Evolutionary conservation across 2,113 vertebrate species (phyloP).

Genomic region (Malaclemys terrapin): DNA sequence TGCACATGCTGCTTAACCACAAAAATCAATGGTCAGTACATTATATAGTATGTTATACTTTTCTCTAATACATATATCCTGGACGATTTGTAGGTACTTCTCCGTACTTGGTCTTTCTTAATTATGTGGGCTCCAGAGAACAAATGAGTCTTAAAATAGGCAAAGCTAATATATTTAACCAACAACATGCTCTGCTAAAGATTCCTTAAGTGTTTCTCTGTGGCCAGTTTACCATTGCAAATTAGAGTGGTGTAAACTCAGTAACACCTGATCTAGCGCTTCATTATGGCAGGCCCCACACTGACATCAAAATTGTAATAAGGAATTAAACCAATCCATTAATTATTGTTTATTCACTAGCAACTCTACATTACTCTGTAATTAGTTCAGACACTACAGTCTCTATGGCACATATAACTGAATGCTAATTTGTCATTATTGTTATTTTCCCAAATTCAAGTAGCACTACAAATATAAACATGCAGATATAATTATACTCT

Average conservation of each 20-base stretch:
- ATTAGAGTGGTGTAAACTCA: neutral
- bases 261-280: neutral
- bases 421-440: neutral
- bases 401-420: neutral
- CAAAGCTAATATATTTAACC: neutral
- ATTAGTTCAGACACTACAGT: constrained; percentile 8
- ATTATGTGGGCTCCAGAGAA: neutral
- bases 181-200: neutral
- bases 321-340: constrained; percentile 23
- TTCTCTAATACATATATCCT: neutral
- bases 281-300: neutral
- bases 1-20: neutral
- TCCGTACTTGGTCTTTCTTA: neutral
- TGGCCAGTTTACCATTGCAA: neutral
- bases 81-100: neutral
- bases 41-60: neutral
- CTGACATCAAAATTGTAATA: neutral
- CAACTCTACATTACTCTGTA: neutral
- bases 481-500: neutral
- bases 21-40: neutral
- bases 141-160: neutral
- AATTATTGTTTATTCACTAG: constrained; percentile 40
- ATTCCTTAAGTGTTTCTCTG: neutral
- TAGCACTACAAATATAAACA: neutral
- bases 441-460: neutral